Conservation (phyloP, 1,140 invertebrate genomes). For the Polypedilum vanderplanki region DNA sequence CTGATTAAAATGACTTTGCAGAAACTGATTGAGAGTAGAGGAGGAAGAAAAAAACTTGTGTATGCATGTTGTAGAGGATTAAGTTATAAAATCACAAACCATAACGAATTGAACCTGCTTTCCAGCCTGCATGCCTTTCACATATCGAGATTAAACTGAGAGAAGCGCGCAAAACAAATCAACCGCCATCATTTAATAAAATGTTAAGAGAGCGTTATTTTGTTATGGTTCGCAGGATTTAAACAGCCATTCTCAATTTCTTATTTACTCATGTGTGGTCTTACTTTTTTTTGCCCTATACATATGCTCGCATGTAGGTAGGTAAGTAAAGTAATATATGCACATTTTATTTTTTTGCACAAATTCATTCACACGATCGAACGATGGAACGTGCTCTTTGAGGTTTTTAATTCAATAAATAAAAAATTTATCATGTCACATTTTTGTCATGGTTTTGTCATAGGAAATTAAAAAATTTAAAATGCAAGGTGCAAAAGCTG, state of each 20-base stretch:
- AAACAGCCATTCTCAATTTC: neutral
- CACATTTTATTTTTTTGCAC: neutral
- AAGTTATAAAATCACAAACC: constrained; percentile 22
- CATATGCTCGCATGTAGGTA: no score
- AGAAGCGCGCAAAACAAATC: neutral
- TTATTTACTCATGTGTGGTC: neutral
- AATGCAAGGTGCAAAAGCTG: neutral
- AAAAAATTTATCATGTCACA: neutral
- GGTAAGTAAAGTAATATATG: no score
- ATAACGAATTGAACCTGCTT: constrained; percentile 8
- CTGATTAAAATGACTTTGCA: constrained; percentile 25
- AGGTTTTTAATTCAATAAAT: neutral
- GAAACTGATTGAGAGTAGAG: no score
- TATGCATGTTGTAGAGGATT: neutral
- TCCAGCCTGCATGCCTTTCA: neutral
- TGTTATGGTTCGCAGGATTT: constrained; percentile 11
- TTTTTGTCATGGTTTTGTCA: neutral
- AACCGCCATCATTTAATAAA: constrained; percentile 24
- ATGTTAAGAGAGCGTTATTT: neutral
- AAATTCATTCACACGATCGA: neutral
- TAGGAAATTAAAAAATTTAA: neutral
- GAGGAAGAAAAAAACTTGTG: no score
- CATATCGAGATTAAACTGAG: neutral
- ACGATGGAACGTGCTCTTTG: neutral
- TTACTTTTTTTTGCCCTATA: neutral